phyloP scores from a whole-genome alignment of 2,797 vertebrate species.

The Myotis planiceps region DNA sequence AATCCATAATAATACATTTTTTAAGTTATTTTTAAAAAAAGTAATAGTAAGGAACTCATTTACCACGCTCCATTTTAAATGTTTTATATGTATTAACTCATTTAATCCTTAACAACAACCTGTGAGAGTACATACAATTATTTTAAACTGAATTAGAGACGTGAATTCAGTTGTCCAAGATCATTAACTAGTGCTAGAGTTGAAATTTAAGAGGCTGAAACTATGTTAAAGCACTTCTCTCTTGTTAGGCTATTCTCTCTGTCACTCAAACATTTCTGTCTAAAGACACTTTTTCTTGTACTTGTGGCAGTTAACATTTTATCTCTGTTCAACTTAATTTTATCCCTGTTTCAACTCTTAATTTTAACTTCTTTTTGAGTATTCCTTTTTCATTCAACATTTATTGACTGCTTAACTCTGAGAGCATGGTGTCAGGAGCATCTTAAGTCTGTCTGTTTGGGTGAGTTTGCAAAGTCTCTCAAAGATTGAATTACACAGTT shows the following conservation, averaged over 20 bases:
- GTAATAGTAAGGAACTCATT: not conserved
- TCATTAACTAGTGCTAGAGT: not conserved
- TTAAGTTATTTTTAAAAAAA: not conserved
- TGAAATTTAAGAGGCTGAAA: not conserved
- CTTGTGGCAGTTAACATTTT: conserved; percentile 1
- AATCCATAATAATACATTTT: not conserved
- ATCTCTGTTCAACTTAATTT: conserved; percentile 17
- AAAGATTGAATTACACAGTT: conserved; percentile 14
- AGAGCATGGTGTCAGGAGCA: not conserved
- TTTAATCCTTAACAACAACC: not conserved
- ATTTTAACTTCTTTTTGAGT: not conserved
- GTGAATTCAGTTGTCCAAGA: not conserved
- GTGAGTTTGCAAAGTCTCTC: conserved; percentile 11
- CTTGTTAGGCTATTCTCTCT: not conserved
- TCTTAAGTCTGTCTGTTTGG: not conserved
- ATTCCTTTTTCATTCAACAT: conserved; percentile 13
- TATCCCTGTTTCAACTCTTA: not conserved
- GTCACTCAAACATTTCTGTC: not conserved
- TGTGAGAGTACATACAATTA: not conserved
- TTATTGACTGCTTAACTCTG: not conserved
- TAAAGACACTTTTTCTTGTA: not conserved
- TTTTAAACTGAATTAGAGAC: not conserved
- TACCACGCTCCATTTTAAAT: not conserved
- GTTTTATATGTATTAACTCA: not conserved
- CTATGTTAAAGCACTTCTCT: not conserved